Conservation (phyloP, 2,113 vertebrate species). For the Cygnus buccinator region DNA sequence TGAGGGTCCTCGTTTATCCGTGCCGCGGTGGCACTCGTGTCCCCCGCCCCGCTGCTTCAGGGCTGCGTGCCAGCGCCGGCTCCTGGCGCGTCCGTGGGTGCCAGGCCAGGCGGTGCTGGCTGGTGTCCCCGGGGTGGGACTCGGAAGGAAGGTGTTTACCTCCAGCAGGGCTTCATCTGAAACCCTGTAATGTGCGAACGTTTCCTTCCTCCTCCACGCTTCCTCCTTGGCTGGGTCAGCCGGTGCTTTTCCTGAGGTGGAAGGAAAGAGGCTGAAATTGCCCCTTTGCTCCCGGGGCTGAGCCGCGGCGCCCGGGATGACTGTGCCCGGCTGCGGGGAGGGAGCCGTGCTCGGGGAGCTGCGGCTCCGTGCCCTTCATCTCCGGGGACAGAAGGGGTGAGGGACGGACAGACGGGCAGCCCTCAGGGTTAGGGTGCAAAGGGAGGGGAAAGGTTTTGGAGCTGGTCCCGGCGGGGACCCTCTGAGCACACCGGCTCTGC, state of each 20-base stretch:
- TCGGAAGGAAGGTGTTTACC: background rate
- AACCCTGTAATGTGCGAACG: background rate
- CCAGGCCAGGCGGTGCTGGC: background rate
- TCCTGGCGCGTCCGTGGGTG: background rate
- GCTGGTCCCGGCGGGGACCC: background rate
- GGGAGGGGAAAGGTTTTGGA: background rate
- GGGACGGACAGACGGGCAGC: background rate
- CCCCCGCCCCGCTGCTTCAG: background rate
- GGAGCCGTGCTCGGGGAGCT: accelerated
- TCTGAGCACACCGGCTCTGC: background rate
- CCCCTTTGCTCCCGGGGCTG: background rate
- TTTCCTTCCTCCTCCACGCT: slow-evolving; percentile 46
- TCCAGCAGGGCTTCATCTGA: background rate
- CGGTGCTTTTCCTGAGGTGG: slow-evolving; percentile 6
- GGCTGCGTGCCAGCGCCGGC: background rate
- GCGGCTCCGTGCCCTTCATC: accelerated
- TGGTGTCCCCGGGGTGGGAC: background rate
- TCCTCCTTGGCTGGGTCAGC: slow-evolving; percentile 10
- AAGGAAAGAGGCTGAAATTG: slow-evolving; percentile 1
- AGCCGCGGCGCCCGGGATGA: background rate
- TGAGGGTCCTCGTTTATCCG: background rate
- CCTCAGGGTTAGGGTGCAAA: background rate
- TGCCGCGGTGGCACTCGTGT: accelerated
- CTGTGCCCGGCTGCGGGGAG: accelerated
- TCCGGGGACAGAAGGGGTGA: background rate